Base-by-base conservation (phyloP, 2,888 invertebrate species). In the Apoda limacodes region DNA sequence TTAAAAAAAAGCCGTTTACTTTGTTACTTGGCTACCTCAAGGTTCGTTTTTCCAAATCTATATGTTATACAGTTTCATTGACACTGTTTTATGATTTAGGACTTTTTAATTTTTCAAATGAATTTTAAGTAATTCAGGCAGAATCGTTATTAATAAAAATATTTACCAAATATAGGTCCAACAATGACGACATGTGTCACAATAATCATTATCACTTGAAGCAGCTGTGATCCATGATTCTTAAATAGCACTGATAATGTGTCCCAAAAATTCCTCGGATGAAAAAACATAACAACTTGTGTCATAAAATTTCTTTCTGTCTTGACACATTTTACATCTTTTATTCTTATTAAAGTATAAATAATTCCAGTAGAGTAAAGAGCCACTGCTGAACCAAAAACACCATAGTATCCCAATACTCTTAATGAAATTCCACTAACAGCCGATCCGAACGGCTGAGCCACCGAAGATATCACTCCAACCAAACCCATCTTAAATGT, bases 401-500 rank as follows among this genome's bases (percentile, higher is more conserved):
- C 60, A 13, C 78, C 81, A 31, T 74, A 78, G 41, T 70, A 82
- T 3, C 82, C 82, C 9, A 75, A 50, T 17, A 53, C 50, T 48
- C 74, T 60, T 19, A 76, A 76, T 29, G 83, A 51, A 24, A 82
- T 53, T 9, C 84, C 84, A 54, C 83, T 83, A 19, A 84, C 55
- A 11, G 78, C 59, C 5, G 70, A 68, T 6, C 83, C 84, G 11
- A 83, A 47, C 9, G 83, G 82, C 17, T 82, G 48, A 11, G 78
- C 76, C 13, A 84, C 45, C 2, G 81, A 80, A 13, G 75, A 74
- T 34, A 84, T 76, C 3, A 83, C 64, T 29, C 80, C 82, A 9
- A 85, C 74, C n/a, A 85, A 50, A 9, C 86, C 87, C 25, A 87
- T 72, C 46, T 87, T 67, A 26, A 87, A 72, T 2, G 87, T 87